phyloP scores from a whole-genome alignment of 2,113 vertebrate species.

The Sinosuthora webbiana region DNA sequence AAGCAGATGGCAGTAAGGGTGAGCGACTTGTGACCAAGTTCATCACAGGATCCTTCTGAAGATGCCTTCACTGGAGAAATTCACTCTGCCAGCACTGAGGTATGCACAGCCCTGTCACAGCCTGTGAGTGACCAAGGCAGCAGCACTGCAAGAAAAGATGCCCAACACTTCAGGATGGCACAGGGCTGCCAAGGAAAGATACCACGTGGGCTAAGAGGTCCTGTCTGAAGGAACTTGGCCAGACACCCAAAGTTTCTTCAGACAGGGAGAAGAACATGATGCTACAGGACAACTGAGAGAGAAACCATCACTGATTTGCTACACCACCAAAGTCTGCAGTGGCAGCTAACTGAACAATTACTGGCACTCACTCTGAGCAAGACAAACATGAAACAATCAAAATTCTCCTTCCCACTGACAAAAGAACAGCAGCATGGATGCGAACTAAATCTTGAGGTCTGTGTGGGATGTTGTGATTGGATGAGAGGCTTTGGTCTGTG shows the following conservation, averaged over 20 bases:
- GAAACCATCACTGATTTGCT: background rate
- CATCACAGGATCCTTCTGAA: background rate
- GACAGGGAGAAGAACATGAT: accelerated
- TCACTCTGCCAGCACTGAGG: background rate
- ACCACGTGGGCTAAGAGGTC: background rate
- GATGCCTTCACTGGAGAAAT: background rate
- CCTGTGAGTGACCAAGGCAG: background rate
- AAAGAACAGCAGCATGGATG: background rate
- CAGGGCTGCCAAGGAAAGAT: background rate
- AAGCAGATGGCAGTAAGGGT: background rate
- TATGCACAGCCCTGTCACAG: background rate
- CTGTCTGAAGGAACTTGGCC: background rate
- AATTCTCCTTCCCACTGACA: background rate
- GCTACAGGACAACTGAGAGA: background rate
- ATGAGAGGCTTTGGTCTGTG: background rate
- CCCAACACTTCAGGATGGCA: background rate
- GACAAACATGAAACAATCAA: background rate
- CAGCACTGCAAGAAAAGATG: background rate
- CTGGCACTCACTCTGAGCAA: background rate
- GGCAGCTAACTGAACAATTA: background rate
- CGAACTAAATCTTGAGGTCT: background rate
- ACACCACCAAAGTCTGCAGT: background rate
- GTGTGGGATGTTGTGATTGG: background rate
- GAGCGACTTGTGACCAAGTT: background rate
- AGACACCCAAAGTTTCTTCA: background rate